Conservation (phyloP, 2,113 vertebrate species). For the Tachysurus vachellii region DNA sequence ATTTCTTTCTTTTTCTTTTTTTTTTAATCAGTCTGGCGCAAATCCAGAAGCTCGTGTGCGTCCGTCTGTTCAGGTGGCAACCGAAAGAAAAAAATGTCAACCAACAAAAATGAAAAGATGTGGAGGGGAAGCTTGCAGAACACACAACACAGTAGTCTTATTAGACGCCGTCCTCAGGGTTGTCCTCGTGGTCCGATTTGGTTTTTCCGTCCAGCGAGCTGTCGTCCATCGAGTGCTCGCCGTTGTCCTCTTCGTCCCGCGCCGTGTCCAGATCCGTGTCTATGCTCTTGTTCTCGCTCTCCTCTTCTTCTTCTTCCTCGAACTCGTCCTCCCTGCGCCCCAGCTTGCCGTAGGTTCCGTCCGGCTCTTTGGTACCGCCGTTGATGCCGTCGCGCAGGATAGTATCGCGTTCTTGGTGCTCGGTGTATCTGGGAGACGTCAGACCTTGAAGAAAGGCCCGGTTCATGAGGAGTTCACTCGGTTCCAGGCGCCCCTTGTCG, state of each 20-base stretch:
- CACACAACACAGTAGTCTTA: conserved; percentile 77
- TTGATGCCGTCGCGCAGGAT: conserved; percentile 81
- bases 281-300: conserved; percentile 98
- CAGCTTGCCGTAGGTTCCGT: conserved; percentile 88
- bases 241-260: conserved; percentile 96
- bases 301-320: conserved; percentile 93
- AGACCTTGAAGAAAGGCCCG: conserved; percentile 96
- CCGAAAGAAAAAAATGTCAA: not conserved
- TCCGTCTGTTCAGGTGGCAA: not conserved
- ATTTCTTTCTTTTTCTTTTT: not conserved
- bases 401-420: conserved; percentile 87
- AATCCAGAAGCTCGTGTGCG: not conserved
- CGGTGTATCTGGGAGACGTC: conserved; percentile 91
- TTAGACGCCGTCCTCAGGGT: conserved; percentile 96
- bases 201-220: conserved; percentile 99
- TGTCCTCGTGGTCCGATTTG: conserved; percentile 99
- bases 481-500: conserved; percentile 94
- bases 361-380: conserved; percentile 87
- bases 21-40: conserved; percentile 7
- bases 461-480: conserved; percentile 96
- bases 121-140: conserved; percentile 76
- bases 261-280: conserved; percentile 97
- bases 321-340: conserved; percentile 91
- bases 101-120: not conserved
- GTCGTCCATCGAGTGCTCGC: conserved; percentile 98